phyloP scores from a whole-genome alignment of 2,888 invertebrate genomes.

The Macrophya annulata region DNA sequence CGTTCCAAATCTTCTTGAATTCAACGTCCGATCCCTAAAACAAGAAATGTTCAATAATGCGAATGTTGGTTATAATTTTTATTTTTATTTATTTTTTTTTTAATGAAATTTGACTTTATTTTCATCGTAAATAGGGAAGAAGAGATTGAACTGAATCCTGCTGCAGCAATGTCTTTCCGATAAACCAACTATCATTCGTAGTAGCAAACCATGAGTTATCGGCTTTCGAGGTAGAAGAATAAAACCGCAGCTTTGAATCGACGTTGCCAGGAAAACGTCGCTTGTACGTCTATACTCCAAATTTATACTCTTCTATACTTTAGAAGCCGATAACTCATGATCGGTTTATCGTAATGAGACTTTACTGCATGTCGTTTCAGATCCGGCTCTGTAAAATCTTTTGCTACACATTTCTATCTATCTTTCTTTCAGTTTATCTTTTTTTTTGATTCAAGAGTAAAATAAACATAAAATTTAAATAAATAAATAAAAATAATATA shows the following conservation, averaged over 20 bases:
- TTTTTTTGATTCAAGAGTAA: too few relatives aligned
- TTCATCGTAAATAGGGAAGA: constrained; percentile 19
- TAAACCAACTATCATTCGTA: constrained; percentile 24
- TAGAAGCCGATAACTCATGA: constrained; percentile 29
- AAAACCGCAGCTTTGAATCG: constrained; percentile 23
- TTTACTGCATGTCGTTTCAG: constrained; percentile 22
- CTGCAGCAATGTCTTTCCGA: not conserved
- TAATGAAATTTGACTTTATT: too few relatives aligned
- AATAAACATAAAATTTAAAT: not conserved
- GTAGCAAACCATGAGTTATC: constrained; percentile 44
- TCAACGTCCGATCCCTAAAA: too few relatives aligned
- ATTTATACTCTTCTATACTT: constrained; percentile 22
- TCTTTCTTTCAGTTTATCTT: too few relatives aligned
- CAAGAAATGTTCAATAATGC: too few relatives aligned
- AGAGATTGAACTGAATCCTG: not conserved
- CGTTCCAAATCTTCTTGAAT: too few relatives aligned
- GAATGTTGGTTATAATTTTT: too few relatives aligned
- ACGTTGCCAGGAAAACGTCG: constrained; percentile 38
- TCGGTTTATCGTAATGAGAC: constrained; percentile 36
- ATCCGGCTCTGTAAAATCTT: not conserved
- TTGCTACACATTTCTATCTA: not conserved
- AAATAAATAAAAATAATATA: not conserved
- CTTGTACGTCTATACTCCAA: not conserved
- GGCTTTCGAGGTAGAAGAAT: constrained; percentile 33
- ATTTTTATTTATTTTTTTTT: not conserved